Evolutionary conservation across 2,888 invertebrate species (phyloP), one percentile per base, ranked within the genome.

Genomic region (Hypselothyrea guttata): DNA sequence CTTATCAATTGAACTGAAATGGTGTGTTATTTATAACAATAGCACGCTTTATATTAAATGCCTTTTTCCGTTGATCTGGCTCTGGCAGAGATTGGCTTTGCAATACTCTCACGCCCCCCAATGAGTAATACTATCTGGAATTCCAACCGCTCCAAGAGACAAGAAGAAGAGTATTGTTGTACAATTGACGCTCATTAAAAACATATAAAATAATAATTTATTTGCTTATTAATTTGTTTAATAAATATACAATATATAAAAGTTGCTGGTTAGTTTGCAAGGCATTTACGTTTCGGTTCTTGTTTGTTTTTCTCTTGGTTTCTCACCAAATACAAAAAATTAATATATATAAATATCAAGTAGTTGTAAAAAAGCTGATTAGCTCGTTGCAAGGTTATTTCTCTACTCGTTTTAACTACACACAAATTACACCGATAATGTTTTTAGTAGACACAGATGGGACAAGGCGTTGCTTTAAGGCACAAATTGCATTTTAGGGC

Each of bases 171-270:
- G 12, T 35, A 9, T 18, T 18, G 11, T 31, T 22, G 7, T 22
- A 7, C 22, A 30, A 48, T 59, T 34, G 68, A 85, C 76, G 59
- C 38, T 67, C 74, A 76, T 84, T 74, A 76, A 83, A 83, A 85
- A 82, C 81, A 85, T 85, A 71, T 60, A 67, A 81, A 79, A 85
- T 84, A 79, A 85, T 84, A 79, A 83, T 82, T 82, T 82, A 85
- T 84, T 84, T 71, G 74, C 84, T 82, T 82, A 85, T 82, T 82
- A 85, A 85, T 85, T 85, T 74, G 76, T 85, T 85, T 82, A 82
- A 82, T 85, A 85, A 82, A 82, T 82, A 82, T 76, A 82, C 84
- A 82, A 76, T 83, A 72, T 81, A 63, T 71, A 73, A 74, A 74
- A 79, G 48, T 61, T 73, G 64, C 73, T 59, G 65, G 84, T 81